Conservation (phyloP, 1,140 invertebrate species). For the silkworm (Bombyx mori) region DNA sequence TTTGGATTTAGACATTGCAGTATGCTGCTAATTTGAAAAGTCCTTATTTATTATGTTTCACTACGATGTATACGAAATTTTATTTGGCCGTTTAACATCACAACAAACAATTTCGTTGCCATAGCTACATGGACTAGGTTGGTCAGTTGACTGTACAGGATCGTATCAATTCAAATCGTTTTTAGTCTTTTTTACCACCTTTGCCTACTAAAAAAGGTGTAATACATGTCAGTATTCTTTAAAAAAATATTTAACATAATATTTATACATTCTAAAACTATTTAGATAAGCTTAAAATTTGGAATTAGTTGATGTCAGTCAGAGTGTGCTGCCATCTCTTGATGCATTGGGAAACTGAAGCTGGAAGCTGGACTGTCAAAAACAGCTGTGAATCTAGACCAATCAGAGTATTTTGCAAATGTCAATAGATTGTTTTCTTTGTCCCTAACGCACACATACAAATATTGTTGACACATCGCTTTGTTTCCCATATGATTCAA, state of each 20-base stretch:
- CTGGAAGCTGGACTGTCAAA: constrained; percentile 39
- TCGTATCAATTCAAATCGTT: neutral
- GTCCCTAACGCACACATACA: constrained; percentile 22
- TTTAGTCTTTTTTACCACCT: neutral
- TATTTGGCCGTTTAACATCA: neutral
- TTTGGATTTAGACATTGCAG: neutral
- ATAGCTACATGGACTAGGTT: neutral
- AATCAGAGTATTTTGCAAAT: constrained; percentile 35
- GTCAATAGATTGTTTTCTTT: constrained; percentile 43
- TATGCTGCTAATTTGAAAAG: too few species aligned
- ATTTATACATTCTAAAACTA: too few species aligned
- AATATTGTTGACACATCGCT: constrained; percentile 50
- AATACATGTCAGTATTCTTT: too few species aligned
- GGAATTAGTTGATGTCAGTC: constrained; percentile 36
- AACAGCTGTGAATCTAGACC: constrained; percentile 54
- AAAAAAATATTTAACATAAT: too few species aligned
- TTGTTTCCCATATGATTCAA: constrained; percentile 55
- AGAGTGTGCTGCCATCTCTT: constrained; percentile 42
- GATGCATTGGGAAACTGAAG: constrained; percentile 10
- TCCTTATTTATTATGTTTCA: too few species aligned
- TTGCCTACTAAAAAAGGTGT: too few species aligned
- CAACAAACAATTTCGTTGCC: constrained; percentile 1
- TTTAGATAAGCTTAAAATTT: neutral
- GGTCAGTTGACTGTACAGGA: neutral
- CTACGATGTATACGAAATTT: neutral